Conservation (phyloP, 2,113 vertebrate genomes). For the Struthidea cinerea region DNA sequence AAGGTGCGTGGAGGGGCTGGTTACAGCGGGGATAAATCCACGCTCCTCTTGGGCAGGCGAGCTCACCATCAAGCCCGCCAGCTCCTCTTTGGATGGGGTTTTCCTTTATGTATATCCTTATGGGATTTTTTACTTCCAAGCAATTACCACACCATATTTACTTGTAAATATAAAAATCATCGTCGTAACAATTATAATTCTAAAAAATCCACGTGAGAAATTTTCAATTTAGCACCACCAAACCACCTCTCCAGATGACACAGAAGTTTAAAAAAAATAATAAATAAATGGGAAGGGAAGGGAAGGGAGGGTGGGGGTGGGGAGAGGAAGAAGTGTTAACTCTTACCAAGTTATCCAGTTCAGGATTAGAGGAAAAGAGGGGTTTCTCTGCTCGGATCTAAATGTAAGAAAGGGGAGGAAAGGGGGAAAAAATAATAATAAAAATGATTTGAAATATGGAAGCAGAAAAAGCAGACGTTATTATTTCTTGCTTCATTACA, state of each 20-base stretch:
- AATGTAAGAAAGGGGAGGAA: conserved; percentile 62
- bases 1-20: conserved; percentile 20
- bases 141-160: conserved; percentile 30
- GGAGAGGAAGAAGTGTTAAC: conserved; percentile 37
- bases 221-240: not conserved
- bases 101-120: not conserved
- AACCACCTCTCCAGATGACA: not conserved
- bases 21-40: conserved; percentile 66
- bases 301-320: not conserved
- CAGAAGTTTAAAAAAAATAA: not conserved
- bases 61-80: conserved; percentile 66
- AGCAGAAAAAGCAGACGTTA: conserved; percentile 31
- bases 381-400: conserved; percentile 99
- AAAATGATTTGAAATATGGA: conserved; percentile 65
- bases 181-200: not conserved
- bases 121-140: conserved; percentile 23
- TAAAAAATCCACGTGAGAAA: not conserved
- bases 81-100: conserved; percentile 39
- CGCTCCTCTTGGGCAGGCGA: conserved; percentile 53
- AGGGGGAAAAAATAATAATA: not conserved
- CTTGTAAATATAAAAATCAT: not conserved
- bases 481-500: conserved; percentile 62
- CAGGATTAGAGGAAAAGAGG: conserved; percentile 98
- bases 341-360: conserved; percentile 99
- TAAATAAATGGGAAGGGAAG: not conserved